Evolutionary conservation across 2,113 vertebrate genomes (phyloP).

Genomic region (Atrichornis clamosus): DNA sequence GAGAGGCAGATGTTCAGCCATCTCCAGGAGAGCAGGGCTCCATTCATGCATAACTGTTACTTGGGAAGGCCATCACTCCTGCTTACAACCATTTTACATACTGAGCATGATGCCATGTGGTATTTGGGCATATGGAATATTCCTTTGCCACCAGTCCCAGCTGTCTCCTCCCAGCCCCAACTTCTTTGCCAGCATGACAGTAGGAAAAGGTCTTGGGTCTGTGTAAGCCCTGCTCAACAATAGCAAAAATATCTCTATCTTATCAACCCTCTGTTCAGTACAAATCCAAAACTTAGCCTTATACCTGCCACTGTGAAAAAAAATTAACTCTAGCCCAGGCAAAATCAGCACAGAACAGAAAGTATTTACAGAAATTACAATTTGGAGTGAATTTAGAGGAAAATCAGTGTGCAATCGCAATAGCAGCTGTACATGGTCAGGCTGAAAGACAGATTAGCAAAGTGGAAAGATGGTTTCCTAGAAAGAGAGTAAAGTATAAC

Average conservation of each 20-base stretch:
- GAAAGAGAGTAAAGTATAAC: neutral
- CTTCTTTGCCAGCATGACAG: neutral
- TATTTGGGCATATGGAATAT: neutral
- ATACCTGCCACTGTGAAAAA: neutral
- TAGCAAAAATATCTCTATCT: neutral
- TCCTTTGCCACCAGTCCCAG: neutral
- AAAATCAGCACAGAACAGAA: neutral
- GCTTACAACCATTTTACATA: neutral
- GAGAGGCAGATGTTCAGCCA: neutral
- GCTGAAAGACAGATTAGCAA: neutral
- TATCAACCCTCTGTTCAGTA: neutral
- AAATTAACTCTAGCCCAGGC: neutral
- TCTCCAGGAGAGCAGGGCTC: neutral
- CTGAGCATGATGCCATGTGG: neutral
- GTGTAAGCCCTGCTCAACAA: neutral
- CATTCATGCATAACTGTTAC: rapidly evolving
- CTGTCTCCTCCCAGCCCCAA: neutral
- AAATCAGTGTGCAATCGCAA: neutral
- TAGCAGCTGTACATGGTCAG: neutral
- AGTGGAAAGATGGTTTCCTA: neutral
- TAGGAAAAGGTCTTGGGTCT: neutral
- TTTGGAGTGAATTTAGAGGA: neutral
- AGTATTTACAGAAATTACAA: neutral
- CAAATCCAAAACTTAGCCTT: neutral
- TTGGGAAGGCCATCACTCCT: neutral